These are phyloP conservation scores for Melanostigma gelatinosum DNA, from an alignment of 2,113 vertebrate genomes.

Conservation along the genomic window DNA sequence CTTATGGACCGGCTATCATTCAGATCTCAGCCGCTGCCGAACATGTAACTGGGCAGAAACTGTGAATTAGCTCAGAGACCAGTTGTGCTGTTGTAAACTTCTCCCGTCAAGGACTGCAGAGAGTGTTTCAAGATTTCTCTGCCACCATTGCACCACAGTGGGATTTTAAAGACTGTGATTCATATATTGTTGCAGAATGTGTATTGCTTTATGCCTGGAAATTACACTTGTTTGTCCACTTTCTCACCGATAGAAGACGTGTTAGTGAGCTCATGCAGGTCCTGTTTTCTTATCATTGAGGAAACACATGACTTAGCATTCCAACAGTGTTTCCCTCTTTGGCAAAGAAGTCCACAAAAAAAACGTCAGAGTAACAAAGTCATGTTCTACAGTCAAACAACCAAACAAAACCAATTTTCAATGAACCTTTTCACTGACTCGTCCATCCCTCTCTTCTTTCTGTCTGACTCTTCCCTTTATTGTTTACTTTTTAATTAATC, in stretches of 20 bases:
- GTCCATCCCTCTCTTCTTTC: constrained; percentile 52
- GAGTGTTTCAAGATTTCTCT: constrained; percentile 63
- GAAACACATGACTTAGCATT: neutral
- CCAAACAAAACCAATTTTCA: constrained; percentile 23
- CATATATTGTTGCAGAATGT: neutral
- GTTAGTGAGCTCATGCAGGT: neutral
- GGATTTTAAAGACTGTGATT: constrained; percentile 15
- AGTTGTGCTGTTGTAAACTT: constrained; percentile 42
- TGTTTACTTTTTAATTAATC: constrained; percentile 84
- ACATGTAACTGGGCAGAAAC: constrained; percentile 52
- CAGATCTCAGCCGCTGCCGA: constrained; percentile 37
- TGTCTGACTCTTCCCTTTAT: constrained; percentile 72
- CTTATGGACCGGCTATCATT: constrained; percentile 50
- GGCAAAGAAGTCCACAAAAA: neutral
- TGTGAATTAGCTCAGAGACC: constrained; percentile 53
- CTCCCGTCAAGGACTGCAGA: constrained; percentile 34
- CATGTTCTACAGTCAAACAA: constrained; percentile 35
- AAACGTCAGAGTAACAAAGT: constrained; percentile 19
- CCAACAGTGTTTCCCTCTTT: neutral
- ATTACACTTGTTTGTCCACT: neutral
- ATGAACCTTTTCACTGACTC: constrained; percentile 26
- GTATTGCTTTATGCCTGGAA: neutral
- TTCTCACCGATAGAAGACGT: neutral
- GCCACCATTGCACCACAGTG: constrained; percentile 13
- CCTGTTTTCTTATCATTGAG: neutral